A percentile compares a stretch with the other conserved stretches of the same genome.
Conservation (phyloP, 1,140 invertebrate species). For the Nymphalis io region DNA sequence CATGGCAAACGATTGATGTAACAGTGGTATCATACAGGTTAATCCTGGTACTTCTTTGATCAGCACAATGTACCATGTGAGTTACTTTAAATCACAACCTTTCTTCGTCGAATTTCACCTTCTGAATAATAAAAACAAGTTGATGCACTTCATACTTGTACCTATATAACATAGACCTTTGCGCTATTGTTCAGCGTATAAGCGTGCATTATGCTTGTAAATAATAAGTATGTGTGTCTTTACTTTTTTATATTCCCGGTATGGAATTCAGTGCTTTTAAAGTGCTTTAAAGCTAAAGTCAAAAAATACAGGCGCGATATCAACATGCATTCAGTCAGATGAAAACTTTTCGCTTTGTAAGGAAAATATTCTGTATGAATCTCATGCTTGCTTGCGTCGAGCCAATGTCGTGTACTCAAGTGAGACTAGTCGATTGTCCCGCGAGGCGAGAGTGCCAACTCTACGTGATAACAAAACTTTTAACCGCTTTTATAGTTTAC, state of each 20-base stretch:
- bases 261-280: slow-evolving; percentile 11
- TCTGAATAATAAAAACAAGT: too few relatives aligned
- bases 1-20: too few relatives aligned
- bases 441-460: background rate
- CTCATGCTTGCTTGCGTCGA: slow-evolving; percentile 3
- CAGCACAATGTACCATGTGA: too few relatives aligned
- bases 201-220: too few relatives aligned
- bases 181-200: too few relatives aligned
- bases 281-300: background rate
- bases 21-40: too few relatives aligned
- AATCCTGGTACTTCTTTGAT: too few relatives aligned
- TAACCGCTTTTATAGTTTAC: background rate
- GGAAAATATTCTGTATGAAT: slow-evolving; percentile 7
- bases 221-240: too few relatives aligned
- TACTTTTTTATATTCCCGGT: background rate
- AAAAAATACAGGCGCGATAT: background rate
- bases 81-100: too few relatives aligned
- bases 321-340: slow-evolving; percentile 5
- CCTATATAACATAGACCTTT: too few relatives aligned
- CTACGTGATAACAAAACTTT: slow-evolving; percentile 7
- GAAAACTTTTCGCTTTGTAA: slow-evolving; percentile 11
- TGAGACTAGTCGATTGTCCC: slow-evolving; percentile 8
- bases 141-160: too few relatives aligned
- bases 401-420: slow-evolving; percentile 6
- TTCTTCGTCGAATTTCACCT: too few relatives aligned